Base-by-base conservation (phyloP, 2,888 invertebrate species). In the Scrobipalpa costella region DNA sequence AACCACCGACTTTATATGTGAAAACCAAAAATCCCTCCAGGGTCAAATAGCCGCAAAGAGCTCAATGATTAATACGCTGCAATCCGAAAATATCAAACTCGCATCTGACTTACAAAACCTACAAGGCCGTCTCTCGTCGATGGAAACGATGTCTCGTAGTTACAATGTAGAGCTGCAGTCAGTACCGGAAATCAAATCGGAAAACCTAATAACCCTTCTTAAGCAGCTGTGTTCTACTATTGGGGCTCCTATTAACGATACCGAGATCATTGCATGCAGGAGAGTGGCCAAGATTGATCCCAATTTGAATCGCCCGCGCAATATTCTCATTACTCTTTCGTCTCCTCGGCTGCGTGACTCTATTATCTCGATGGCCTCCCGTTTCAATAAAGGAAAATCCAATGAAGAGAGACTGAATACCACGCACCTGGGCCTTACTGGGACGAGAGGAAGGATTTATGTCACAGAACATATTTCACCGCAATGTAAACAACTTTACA, bases 391-490 rank as follows among this genome's bases (percentile, higher is more conserved):
- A 19, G 19, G 21, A 9, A 57, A 57, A 15, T 11, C 15, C 15
- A 57, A 57, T 33, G 36, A 57, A n/a, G 36, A 34, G 9, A 34
- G 15, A 36, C 17, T 57, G 7, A 36, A 57, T 13, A 15, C 15
- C 0, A n/a, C 57, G 36, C 57, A 57, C 7, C 15, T 57, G 13
- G 57, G 57, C 1, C 9, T 57, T 6, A 1, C 57, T 36, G 34
- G 17, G 7, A 17, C 6, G 5, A 34, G 8, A 33, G 8, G 15
- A 15, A 33, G 17, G 36, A 59, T 59, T 44, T 59, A 40, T 21
- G 21, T 59, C 15, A n/a, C 21, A 0, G 59, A 59, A 44, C 59
- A 59, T 38, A 21, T 59, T 7, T 44, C 59, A 11, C 59, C 59
- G 7, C 40, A 59, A 40, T 19, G 21, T 21, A 59, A 59, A 38